Conservation (phyloP, 2,797 vertebrate species). For the Coracias cyanogaster region DNA sequence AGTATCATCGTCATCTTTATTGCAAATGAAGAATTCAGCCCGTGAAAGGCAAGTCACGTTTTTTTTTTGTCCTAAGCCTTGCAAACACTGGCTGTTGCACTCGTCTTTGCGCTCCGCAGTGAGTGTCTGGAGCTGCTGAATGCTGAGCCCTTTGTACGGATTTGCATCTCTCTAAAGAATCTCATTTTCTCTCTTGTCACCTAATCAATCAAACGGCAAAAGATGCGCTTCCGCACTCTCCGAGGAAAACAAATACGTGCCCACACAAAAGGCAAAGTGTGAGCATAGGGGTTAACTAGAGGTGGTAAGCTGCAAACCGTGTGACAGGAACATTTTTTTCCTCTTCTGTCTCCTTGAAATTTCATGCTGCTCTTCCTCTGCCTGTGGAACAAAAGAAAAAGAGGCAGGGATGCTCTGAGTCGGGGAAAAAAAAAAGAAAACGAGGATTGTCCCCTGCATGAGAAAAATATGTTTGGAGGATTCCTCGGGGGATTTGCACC, state of each 20-base stretch:
- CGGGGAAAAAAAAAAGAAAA: neutral
- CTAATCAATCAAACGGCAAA: neutral
- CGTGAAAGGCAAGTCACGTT: conserved; percentile 37
- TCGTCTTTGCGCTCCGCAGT: neutral
- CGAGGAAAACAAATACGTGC: neutral
- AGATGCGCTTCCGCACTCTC: neutral
- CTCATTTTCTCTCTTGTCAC: neutral
- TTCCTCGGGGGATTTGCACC: neutral
- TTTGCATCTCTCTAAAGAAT: conserved; percentile 15
- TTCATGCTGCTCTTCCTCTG: conserved; percentile 5
- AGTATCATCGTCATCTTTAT: conserved; percentile 38
- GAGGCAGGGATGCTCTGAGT: neutral
- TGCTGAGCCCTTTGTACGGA: neutral
- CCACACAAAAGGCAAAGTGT: neutral
- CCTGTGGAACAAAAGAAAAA: neutral
- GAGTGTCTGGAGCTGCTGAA: conserved; percentile 7
- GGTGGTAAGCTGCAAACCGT: neutral
- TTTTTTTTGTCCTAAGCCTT: conserved; percentile 29
- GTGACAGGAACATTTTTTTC: neutral
- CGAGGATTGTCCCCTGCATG: neutral
- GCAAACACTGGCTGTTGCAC: conserved; percentile 34
- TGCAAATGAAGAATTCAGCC: conserved; percentile 53
- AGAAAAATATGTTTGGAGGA: neutral
- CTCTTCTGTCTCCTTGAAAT: neutral
- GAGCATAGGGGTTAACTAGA: neutral